Conservation (phyloP, 2,888 invertebrate genomes). For the Lepidocyrtinus sp. region DNA sequence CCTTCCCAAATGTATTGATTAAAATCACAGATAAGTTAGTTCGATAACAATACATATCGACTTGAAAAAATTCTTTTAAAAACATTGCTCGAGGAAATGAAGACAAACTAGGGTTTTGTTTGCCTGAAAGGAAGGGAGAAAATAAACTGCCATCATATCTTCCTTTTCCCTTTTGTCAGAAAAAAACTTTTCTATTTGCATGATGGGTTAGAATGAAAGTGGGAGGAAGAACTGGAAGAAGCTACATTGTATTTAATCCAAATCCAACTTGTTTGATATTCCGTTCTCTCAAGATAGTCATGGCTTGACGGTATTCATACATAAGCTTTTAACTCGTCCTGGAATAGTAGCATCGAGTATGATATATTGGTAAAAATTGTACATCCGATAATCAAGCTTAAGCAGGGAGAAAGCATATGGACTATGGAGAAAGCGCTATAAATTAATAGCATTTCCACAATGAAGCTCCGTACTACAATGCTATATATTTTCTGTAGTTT, state of each 20-base stretch:
- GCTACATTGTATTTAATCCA: conserved; percentile 14
- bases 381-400: conserved; percentile 2
- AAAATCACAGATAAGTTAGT: conserved; percentile 40
- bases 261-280: not conserved
- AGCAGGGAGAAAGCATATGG: not conserved
- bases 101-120: conserved; percentile 20
- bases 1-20: no score
- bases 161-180: conserved; percentile 5
- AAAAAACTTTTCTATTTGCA: not conserved
- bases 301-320: not conserved
- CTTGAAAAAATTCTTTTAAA: conserved; percentile 6
- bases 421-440: no score
- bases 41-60: conserved; percentile 25
- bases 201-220: conserved; percentile 12
- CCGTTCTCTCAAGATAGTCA: not conserved
- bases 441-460: no score
- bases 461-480: no score
- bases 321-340: not conserved
- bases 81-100: not conserved
- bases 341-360: not conserved
- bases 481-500: no score
- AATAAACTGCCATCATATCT: conserved; percentile 51
- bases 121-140: conserved; percentile 37
- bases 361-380: not conserved
- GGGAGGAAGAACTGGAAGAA: conserved; percentile 17